Evolutionary conservation across 2,888 invertebrate species (phyloP).

Genomic region (Callosobruchus maculatus): DNA sequence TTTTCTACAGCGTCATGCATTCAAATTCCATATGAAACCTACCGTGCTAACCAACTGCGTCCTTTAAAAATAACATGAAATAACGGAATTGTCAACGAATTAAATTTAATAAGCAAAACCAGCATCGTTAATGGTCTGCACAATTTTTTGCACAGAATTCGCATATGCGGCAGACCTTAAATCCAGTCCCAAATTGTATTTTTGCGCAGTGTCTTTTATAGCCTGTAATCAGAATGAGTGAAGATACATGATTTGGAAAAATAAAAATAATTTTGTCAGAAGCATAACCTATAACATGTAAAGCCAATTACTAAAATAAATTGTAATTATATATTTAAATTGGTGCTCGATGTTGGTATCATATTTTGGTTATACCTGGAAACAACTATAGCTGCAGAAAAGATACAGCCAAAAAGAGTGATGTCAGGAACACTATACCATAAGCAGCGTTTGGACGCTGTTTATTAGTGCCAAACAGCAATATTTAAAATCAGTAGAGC

Average conservation of each 20-base stretch:
- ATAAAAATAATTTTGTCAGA: neutral
- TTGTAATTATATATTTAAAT: neutral
- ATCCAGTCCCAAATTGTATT: constrained; percentile 87
- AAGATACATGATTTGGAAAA: neutral
- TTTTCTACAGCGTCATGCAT: no score
- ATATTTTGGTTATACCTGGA: no score
- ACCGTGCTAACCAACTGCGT: neutral
- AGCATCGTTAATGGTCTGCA: constrained; percentile 89
- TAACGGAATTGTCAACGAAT: neutral
- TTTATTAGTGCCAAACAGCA: no score
- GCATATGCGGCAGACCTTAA: constrained; percentile 95
- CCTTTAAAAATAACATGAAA: neutral
- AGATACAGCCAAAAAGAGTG: no score
- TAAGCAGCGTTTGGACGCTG: no score
- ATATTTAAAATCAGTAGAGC: no score
- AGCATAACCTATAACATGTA: neutral
- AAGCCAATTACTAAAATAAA: neutral
- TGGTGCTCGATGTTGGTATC: no score
- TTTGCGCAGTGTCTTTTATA: constrained; percentile 89
- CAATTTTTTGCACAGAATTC: constrained; percentile 94
- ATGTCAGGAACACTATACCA: no score
- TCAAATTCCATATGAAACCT: neutral
- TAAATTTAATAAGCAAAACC: constrained; percentile 51
- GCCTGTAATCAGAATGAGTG: constrained; percentile 57
- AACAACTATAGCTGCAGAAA: no score